Evolutionary conservation across 2,797 vertebrate species (phyloP), one percentile per base, ranked within the genome.

Genomic region (Gephyroberyx darwinii): DNA sequence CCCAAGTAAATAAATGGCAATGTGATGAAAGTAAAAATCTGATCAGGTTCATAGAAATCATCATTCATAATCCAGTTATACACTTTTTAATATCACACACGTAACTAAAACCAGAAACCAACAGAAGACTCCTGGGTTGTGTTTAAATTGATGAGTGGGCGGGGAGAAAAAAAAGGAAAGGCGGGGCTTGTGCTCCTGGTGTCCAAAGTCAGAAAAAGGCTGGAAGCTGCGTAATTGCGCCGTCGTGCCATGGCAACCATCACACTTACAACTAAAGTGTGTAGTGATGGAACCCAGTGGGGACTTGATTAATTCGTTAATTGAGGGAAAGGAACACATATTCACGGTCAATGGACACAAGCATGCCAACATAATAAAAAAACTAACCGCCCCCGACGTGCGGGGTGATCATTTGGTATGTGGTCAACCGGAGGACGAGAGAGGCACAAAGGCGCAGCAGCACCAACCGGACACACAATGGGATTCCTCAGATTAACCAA

Each of bases 171-270:
- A 41, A 51, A 35, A 54, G 26, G 33, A 65, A 52, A 76, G 75
- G 51, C 55, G 85, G 78, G 70, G 22, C 47, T 74, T 55, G 61
- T 51, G 37, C 55, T 68, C 39, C 65, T 65, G 72, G 75, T 61
- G 69, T 72, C 57, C 78, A 8, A 83, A 82, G 71, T 78, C 20
- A 75, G 64, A 71, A 68, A 70, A 66, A 66, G 54, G 74, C 76
- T 71, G 53, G 70, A 66, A 74, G 75, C 74, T 67, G 77, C 77
- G 79, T 66, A 75, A 86, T 77, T 78, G 75, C 45, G 66, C 52
- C 59, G 51, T 50, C 13, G 70, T 78, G 72, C 88, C 86, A 90
- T 88, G 86, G 82, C 78, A 91, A 91, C 90, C 88, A 80, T 77
- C 71, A 69, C 74, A 71, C 68, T 69, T 69, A 20, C 78, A 65